phyloP scores from a whole-genome alignment of 2,888 invertebrate genomes.

The Nephrotoma appendiculata region DNA sequence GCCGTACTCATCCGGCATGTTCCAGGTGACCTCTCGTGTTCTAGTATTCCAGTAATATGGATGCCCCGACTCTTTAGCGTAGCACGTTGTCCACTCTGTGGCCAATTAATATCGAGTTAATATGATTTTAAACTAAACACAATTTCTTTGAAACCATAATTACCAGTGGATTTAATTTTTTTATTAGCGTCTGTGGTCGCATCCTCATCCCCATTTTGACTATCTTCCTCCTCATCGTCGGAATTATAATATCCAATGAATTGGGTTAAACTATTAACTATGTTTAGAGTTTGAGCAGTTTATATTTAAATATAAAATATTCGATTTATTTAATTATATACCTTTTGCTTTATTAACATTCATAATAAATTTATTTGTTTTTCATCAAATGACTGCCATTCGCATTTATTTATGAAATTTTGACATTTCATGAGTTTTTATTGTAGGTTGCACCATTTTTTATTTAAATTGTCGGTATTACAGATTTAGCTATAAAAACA shows the following conservation, averaged over 20 bases:
- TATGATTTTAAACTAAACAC: neutral
- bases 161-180: neutral
- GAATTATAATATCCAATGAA: slow-evolving; percentile 13
- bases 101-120: neutral
- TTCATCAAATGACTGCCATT: neutral
- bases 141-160: neutral
- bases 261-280: neutral
- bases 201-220: slow-evolving; percentile 1
- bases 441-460: neutral
- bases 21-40: slow-evolving; percentile 50
- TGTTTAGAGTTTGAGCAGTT: neutral
- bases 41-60: slow-evolving; percentile 49
- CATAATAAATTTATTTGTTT: neutral
- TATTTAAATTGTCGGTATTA: neutral
- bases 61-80: slow-evolving; percentile 43
- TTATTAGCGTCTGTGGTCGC: neutral
- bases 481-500: neutral
- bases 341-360: neutral
- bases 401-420: neutral
- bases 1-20: slow-evolving; percentile 37
- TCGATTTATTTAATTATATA: neutral
- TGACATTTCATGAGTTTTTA: neutral
- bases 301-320: neutral
- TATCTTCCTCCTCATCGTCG: slow-evolving; percentile 12
- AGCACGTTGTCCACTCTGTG: slow-evolving; percentile 45